Evolutionary conservation across 2,888 invertebrate genomes (phyloP).

Genomic region (Noctua janthina): DNA sequence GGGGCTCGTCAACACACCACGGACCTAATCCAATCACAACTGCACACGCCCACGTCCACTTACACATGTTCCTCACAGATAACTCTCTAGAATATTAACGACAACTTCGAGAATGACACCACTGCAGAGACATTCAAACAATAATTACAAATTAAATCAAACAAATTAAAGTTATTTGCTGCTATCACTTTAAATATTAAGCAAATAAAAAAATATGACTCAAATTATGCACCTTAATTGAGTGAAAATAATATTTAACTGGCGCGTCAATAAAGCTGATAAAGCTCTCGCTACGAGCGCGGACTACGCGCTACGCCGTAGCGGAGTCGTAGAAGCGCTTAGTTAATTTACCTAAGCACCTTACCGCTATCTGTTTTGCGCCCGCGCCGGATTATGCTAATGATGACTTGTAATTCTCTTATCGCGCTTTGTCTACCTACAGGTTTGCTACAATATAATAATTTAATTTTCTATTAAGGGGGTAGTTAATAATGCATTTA

Average conservation of each 20-base stretch:
- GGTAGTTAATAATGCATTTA: constrained; percentile 30
- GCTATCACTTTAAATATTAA: neutral
- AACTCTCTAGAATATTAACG: constrained; percentile 46
- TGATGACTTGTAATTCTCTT: constrained; percentile 86
- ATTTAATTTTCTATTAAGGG: constrained; percentile 57
- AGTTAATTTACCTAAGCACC: constrained; percentile 88
- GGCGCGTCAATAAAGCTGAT: constrained; percentile 71
- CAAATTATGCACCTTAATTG: constrained; percentile 38
- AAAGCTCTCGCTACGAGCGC: constrained; percentile 68
- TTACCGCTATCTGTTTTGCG: constrained; percentile 88
- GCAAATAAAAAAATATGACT: constrained; percentile 41
- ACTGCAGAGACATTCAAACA: neutral
- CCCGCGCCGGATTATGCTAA: constrained; percentile 89
- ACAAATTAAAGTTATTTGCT: neutral
- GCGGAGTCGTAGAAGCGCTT: constrained; percentile 74
- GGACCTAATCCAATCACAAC: constrained; percentile 92
- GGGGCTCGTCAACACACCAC: constrained; percentile 91
- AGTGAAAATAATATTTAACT: constrained; percentile 64
- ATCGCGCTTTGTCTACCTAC: constrained; percentile 86
- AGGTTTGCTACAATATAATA: constrained; percentile 73
- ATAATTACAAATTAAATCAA: neutral
- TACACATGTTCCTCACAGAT: constrained; percentile 61
- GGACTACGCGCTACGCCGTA: constrained; percentile 71
- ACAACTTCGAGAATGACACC: constrained; percentile 20
- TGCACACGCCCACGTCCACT: constrained; percentile 80